Evolutionary conservation across 23 tunicate species (phyloP), one percentile per base, ranked within the genome.

Genomic region (Ascidia mentula): DNA sequence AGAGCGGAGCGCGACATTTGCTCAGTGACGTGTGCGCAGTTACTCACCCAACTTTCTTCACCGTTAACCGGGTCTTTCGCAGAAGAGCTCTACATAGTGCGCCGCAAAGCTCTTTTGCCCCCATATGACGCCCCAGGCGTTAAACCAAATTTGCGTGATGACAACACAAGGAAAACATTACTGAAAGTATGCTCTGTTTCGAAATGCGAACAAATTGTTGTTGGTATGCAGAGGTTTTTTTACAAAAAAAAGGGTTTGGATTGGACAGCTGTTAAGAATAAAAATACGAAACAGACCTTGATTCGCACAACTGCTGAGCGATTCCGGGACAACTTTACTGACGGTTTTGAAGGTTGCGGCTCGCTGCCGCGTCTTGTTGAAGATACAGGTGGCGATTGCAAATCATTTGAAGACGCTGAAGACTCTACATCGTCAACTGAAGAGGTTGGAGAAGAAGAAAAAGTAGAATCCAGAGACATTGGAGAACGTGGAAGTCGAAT

Each of bases 301-400:
- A 82, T 34, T 28, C 84, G 38, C 0, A 86, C 42, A 4, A 70
- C 90, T 24, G 77, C 78, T 40, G 90, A 86, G 6, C 90, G 82
- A 1, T 79, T 42, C 37, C 90, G 32, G 30, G 90, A 46, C 53
- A 86, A 40, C 4, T 83, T 69, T 22, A 22, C 4, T 59, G 34
- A 1, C 18, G 60, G 60, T 39, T 82, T 72, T 22, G 45, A 39
- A 0, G 76, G 76, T 12, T n/a, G 53, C 28, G 75, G 46, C 46
- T 70, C 74, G 35, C 74, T 70, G 31, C 74, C 74, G 1, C 74
- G 65, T 9, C 65, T 6, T 6, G 13, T 28, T 53, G 65, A 53
- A 12, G 13, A 26, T 53, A 3, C 31, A 18, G 46, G 33, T 5
- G 65, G 9, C 15, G 40, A 9, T 24, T 24, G 28, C 13, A 77